Evolutionary conservation across 2,888 invertebrate genomes (phyloP).

Genomic region (Coleophora flavipennella): DNA sequence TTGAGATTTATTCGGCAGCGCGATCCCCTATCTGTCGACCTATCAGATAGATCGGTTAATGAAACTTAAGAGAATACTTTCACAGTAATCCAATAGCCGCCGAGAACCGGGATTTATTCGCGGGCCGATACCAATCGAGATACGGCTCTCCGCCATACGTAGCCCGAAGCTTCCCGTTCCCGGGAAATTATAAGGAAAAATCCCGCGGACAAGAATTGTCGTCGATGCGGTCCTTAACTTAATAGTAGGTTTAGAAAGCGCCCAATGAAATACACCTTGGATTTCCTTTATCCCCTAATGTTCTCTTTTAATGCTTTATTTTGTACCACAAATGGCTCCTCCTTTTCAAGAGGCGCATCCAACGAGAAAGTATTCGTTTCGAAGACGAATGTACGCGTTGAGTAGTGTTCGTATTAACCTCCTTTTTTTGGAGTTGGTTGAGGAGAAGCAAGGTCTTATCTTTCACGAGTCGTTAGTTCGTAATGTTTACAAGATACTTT

Average conservation of each 20-base stretch:
- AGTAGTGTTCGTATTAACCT: too few species aligned
- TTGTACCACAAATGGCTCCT: neutral
- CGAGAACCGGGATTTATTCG: conserved; percentile 53
- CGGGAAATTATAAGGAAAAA: conserved; percentile 60
- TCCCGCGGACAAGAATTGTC: conserved; percentile 19
- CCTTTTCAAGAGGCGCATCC: conserved; percentile 14
- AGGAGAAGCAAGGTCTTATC: conserved; percentile 25
- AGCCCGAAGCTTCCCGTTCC: conserved; percentile 60
- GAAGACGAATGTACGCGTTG: conserved; percentile 23
- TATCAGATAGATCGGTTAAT: conserved; percentile 63
- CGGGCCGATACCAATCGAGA: conserved; percentile 54
- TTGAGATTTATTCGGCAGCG: conserved; percentile 21
- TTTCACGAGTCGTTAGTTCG: conserved; percentile 37
- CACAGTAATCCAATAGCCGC: conserved; percentile 56
- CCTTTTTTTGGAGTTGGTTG: conserved; percentile 8
- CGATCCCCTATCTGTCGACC: conserved; percentile 23
- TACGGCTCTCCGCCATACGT: conserved; percentile 53
- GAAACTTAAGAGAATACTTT: conserved; percentile 68
- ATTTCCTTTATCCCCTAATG: conserved; percentile 11
- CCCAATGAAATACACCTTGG: conserved; percentile 8
- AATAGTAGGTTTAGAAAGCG: conserved; percentile 12
- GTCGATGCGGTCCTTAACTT: conserved; percentile 14
- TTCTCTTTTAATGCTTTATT: conserved; percentile 1
- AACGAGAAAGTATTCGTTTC: conserved; percentile 17
- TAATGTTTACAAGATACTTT: conserved; percentile 19